A percentile compares a stretch with the other conserved stretches of the same genome.
Conservation (phyloP, 2,888 invertebrate genomes). For the Resseliella maxima region DNA sequence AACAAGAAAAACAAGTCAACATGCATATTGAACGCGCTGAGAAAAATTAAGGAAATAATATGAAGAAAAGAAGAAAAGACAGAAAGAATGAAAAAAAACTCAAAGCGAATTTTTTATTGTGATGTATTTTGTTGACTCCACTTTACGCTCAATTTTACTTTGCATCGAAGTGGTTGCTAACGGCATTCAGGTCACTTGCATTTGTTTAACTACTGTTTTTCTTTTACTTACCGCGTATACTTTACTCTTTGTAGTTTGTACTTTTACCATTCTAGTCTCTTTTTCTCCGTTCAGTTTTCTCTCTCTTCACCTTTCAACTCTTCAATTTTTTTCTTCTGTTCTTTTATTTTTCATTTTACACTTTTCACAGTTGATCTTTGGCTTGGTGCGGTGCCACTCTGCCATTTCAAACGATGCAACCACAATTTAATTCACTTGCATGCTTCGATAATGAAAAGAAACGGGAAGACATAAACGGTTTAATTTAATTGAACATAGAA, state of each 20-base stretch:
- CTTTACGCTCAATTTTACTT: neutral
- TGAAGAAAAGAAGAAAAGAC: neutral
- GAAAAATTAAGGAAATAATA: neutral
- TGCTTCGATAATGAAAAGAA: no score
- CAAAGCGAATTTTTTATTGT: conserved; percentile 10
- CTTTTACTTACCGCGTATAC: neutral
- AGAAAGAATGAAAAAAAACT: neutral
- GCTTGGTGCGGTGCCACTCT: no score
- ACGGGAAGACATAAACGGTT: no score
- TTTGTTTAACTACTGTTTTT: conserved; percentile 13
- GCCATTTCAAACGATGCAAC: no score
- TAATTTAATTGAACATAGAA: no score
- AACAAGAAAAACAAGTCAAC: neutral
- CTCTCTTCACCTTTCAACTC: no score
- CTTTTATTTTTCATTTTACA: no score
- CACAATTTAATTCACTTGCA: no score
- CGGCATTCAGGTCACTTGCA: neutral
- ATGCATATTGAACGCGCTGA: neutral
- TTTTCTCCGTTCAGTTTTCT: neutral
- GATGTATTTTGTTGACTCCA: neutral
- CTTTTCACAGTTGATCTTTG: no score
- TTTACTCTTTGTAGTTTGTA: neutral
- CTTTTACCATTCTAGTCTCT: neutral
- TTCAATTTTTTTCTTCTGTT: no score
- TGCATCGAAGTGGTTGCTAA: neutral